These are phyloP conservation scores for Machimus rusticus DNA, from an alignment of 2,888 invertebrate species.

Conservation along the genomic window DNA sequence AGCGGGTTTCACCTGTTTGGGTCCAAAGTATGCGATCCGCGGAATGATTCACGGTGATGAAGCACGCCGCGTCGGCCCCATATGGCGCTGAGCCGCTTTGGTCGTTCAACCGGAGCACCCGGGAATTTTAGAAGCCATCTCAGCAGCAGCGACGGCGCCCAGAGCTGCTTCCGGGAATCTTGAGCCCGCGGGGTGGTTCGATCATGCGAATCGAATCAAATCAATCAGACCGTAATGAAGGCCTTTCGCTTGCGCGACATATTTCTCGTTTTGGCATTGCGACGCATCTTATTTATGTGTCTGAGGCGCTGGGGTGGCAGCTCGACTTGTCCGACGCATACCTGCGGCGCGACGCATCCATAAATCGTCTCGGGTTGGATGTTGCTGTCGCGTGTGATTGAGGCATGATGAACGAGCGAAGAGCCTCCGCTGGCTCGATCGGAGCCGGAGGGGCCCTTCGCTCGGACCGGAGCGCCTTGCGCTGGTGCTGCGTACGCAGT, in stretches of 20 bases:
- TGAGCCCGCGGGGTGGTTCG: background rate
- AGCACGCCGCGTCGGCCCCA: background rate
- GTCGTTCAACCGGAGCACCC: background rate
- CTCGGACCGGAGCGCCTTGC: background rate
- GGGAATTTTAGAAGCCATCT: background rate
- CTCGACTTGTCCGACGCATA: slow-evolving; percentile 3
- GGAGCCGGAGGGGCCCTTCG: background rate
- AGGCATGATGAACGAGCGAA: background rate
- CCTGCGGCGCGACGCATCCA: background rate
- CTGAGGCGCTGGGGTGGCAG: background rate
- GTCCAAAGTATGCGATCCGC: background rate
- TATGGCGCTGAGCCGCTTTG: background rate
- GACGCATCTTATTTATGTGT: slow-evolving; percentile 16
- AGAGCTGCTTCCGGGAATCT: background rate
- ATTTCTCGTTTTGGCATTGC: background rate
- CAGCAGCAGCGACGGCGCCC: background rate
- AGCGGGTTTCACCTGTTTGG: background rate
- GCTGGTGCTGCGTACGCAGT: background rate
- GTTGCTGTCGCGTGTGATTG: background rate
- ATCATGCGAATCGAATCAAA: background rate
- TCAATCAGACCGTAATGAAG: slow-evolving; percentile 7
- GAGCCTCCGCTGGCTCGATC: background rate
- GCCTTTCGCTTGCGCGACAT: background rate
- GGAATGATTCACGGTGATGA: background rate
- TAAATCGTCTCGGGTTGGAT: background rate